Conservation (phyloP, 64 coral and sea anemone genomes). For the Pocillopora verrucosa region DNA sequence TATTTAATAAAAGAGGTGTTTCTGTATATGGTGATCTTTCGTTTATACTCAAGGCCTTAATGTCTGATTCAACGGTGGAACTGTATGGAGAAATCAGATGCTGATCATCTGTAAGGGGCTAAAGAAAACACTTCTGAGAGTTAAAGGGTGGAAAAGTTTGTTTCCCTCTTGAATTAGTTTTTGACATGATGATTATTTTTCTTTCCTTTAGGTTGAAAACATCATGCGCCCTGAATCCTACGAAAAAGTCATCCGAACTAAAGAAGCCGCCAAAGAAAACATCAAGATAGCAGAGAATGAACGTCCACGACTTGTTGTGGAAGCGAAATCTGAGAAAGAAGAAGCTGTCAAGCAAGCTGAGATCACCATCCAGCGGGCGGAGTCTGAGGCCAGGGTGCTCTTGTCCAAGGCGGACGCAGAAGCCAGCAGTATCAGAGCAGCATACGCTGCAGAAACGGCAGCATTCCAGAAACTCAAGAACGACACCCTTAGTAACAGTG, state of each 20-base stretch:
- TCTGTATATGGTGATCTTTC: too few relatives aligned
- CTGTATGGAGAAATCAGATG: too few relatives aligned
- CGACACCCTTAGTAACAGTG: slow-evolving; percentile 25
- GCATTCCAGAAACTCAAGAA: slow-evolving; percentile 66
- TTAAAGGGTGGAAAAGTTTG: too few relatives aligned
- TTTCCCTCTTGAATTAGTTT: too few relatives aligned
- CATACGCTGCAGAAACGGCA: slow-evolving; percentile 71
- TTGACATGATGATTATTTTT: not conserved
- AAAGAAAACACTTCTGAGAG: too few relatives aligned
- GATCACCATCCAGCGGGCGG: slow-evolving; percentile 55
- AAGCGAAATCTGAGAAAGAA: slow-evolving; percentile 54
- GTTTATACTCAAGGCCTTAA: too few relatives aligned
- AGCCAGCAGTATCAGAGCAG: slow-evolving; percentile 54
- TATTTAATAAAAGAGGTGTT: too few relatives aligned
- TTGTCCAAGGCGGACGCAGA: slow-evolving; percentile 65
- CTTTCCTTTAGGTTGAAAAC: slow-evolving; percentile 17
- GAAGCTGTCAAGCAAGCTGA: slow-evolving; percentile 68
- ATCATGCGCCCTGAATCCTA: slow-evolving; percentile 65
- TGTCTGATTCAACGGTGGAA: too few relatives aligned
- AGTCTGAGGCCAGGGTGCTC: slow-evolving; percentile 62
- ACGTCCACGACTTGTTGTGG: slow-evolving; percentile 63
- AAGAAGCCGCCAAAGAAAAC: slow-evolving; percentile 87
- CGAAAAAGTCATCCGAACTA: slow-evolving; percentile 50
- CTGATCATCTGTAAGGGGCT: too few relatives aligned
- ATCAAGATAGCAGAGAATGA: slow-evolving; percentile 70